These are phyloP conservation scores for Malthinus flaveolus DNA, from an alignment of 2,888 invertebrate genomes.

Conservation along the genomic window DNA sequence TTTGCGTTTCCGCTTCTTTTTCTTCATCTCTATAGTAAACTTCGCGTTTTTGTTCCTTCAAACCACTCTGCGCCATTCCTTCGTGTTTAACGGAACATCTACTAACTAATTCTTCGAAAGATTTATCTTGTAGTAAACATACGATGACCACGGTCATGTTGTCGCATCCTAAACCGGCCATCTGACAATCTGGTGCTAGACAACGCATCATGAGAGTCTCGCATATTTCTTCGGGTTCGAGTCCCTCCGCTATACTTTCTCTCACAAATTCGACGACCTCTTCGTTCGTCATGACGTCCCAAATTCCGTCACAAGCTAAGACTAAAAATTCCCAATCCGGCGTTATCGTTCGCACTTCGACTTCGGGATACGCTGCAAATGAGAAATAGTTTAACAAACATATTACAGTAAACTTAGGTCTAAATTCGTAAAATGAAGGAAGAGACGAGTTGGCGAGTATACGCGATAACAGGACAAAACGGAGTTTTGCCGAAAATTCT, in stretches of 20 bases:
- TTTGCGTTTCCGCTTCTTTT: too few species aligned
- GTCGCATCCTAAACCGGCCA: constrained; percentile 97
- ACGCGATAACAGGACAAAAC: too few species aligned
- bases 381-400: too few species aligned
- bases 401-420: background rate
- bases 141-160: constrained; percentile 97
- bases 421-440: too few species aligned
- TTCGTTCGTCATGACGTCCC: constrained; percentile 96
- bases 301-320: constrained; percentile 98
- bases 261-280: constrained; percentile 93
- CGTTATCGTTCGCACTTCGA: constrained; percentile 76
- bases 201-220: constrained; percentile 94
- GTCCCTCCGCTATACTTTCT: constrained; percentile 74
- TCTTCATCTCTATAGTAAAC: too few species aligned
- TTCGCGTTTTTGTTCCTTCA: too few species aligned
- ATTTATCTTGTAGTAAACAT: constrained; percentile 68
- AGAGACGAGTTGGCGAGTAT: too few species aligned
- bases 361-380: constrained; percentile 86
- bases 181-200: constrained; percentile 94
- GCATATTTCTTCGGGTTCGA: constrained; percentile 93
- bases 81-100: constrained; percentile 38
- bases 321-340: constrained; percentile 96
- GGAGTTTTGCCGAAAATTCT: too few species aligned
- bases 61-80: too few species aligned
- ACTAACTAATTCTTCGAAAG: constrained; percentile 54